Percentiles rank a stretch among this genome's conserved stretches.
phyloP scores from a whole-genome alignment of 2,888 invertebrate genomes.

The Cantharis rufa region DNA sequence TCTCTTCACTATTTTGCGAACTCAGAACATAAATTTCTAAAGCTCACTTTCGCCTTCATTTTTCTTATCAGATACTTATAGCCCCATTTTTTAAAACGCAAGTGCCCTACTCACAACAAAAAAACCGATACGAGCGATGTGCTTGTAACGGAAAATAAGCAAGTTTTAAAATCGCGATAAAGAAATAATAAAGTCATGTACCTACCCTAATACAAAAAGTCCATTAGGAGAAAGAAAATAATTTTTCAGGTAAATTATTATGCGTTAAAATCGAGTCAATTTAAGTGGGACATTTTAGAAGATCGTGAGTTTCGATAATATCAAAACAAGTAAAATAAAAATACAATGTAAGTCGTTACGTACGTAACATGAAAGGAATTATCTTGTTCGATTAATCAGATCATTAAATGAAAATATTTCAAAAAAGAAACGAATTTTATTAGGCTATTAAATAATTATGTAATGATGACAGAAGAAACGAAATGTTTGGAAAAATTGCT shows the following conservation, averaged over 20 bases:
- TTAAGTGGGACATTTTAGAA: not conserved
- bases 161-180: not conserved
- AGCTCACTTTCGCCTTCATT: not conserved
- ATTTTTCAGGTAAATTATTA: not conserved
- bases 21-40: not conserved
- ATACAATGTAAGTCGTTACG: not conserved
- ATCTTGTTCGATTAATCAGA: not conserved
- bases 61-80: not conserved
- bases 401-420: not conserved
- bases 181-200: not conserved
- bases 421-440: not conserved
- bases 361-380: not conserved
- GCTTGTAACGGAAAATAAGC: not conserved
- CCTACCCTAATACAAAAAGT: not conserved
- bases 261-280: not conserved
- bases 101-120: not conserved
- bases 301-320: not conserved
- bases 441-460: not conserved
- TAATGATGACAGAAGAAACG: not conserved
- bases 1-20: not conserved
- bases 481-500: not conserved
- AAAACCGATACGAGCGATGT: not conserved
- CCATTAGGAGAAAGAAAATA: not conserved
- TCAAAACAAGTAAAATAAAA: not conserved
- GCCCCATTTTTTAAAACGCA: not conserved